phyloP scores from a whole-genome alignment of 2,888 invertebrate genomes.

The Xanthia icteritia region DNA sequence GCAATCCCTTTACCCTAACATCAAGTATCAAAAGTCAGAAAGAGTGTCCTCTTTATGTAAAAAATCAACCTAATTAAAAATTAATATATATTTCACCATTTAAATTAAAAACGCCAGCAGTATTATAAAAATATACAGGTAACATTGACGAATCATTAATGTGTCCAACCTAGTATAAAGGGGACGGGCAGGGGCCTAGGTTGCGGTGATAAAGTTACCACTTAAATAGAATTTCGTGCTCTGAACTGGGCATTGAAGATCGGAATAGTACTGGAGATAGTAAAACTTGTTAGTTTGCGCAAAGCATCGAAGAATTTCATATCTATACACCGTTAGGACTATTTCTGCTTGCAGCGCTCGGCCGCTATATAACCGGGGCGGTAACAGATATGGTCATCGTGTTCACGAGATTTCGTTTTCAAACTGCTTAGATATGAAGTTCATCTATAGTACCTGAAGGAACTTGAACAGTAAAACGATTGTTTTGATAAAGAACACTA shows the following conservation, averaged over 20 bases:
- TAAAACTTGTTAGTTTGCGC: constrained; percentile 10
- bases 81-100: background rate
- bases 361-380: too few relatives aligned
- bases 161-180: background rate
- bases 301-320: too few relatives aligned
- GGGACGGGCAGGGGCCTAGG: background rate
- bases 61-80: background rate
- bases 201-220: constrained; percentile 37
- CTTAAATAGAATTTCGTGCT: constrained; percentile 16
- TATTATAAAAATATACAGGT: background rate
- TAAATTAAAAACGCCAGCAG: constrained; percentile 43
- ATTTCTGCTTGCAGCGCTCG: too few relatives aligned
- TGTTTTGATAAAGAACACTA: background rate
- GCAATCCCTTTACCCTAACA: background rate
- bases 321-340: too few relatives aligned
- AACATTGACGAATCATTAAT: background rate
- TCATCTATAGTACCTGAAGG: background rate
- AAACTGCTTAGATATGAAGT: too few relatives aligned
- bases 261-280: constrained; percentile 12
- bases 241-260: background rate
- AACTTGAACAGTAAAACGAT: background rate
- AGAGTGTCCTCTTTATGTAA: background rate
- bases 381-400: too few relatives aligned
- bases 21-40: constrained; percentile 37
- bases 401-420: too few relatives aligned